Conservation (phyloP, 2,113 vertebrate species). For the Anhinga rufa region DNA sequence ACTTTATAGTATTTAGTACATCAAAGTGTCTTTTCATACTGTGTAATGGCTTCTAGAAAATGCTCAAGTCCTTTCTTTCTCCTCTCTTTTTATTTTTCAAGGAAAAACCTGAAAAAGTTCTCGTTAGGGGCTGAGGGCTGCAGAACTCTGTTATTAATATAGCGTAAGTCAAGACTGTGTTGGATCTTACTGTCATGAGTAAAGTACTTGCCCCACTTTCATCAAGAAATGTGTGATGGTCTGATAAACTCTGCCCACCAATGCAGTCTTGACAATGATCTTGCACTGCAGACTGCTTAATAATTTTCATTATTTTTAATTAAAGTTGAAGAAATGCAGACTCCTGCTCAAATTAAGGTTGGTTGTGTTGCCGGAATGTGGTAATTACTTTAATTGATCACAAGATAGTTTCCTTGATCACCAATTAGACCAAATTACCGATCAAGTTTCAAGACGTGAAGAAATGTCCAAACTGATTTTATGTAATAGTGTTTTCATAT, state of each 20-base stretch:
- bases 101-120: background rate
- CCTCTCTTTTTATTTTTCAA: background rate
- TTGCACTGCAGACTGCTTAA: conserved; percentile 80
- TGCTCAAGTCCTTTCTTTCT: background rate
- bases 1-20: background rate
- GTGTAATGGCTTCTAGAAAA: background rate
- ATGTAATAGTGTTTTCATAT: conserved; percentile 80
- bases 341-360: conserved; percentile 87
- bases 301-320: conserved; percentile 92
- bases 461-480: conserved; percentile 80
- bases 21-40: background rate
- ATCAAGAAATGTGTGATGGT: conserved; percentile 45
- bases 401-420: conserved; percentile 96
- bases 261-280: conserved; percentile 76
- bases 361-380: conserved; percentile 98
- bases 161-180: background rate
- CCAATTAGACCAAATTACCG: conserved; percentile 92
- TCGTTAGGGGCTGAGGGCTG: background rate
- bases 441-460: conserved; percentile 93
- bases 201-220: background rate
- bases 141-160: background rate
- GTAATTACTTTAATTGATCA: conserved; percentile 99
- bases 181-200: background rate
- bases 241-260: conserved; percentile 61
- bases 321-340: conserved; percentile 94